Evolutionary conservation across 2,888 invertebrate genomes (phyloP).

Genomic region (Rhamnusium bicolor): DNA sequence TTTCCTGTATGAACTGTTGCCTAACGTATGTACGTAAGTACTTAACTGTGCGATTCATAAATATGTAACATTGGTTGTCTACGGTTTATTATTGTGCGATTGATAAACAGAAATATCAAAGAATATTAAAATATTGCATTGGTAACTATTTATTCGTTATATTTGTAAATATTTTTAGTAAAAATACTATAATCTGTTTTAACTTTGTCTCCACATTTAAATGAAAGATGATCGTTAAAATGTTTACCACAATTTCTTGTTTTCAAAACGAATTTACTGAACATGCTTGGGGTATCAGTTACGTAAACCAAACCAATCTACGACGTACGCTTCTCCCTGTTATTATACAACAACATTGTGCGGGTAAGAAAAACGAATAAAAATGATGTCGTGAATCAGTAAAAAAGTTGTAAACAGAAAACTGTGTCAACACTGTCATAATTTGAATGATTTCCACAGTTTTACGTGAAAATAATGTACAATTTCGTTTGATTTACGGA

Average conservation of each 20-base stretch:
- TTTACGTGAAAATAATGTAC: slow-evolving; percentile 39
- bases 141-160: too few relatives aligned
- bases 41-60: too few relatives aligned
- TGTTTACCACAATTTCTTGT: neutral
- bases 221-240: neutral
- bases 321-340: slow-evolving; percentile 32
- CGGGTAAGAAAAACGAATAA: slow-evolving; percentile 24
- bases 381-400: slow-evolving; percentile 19
- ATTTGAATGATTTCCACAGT: slow-evolving; percentile 37
- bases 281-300: slow-evolving; percentile 3
- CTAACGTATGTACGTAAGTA: too few relatives aligned
- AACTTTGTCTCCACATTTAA: neutral
- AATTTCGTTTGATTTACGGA: slow-evolving; percentile 21
- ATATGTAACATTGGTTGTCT: too few relatives aligned
- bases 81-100: too few relatives aligned
- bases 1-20: too few relatives aligned
- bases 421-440: slow-evolving; percentile 45
- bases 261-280: neutral
- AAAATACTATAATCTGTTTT: neutral
- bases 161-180: neutral
- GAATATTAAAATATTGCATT: too few relatives aligned
- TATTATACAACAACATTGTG: neutral
- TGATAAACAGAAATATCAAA: too few relatives aligned
- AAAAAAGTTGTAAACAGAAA: slow-evolving; percentile 50
- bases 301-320: neutral